Conservation (phyloP, 2,797 vertebrate genomes). For the Cyprinella venusta region DNA sequence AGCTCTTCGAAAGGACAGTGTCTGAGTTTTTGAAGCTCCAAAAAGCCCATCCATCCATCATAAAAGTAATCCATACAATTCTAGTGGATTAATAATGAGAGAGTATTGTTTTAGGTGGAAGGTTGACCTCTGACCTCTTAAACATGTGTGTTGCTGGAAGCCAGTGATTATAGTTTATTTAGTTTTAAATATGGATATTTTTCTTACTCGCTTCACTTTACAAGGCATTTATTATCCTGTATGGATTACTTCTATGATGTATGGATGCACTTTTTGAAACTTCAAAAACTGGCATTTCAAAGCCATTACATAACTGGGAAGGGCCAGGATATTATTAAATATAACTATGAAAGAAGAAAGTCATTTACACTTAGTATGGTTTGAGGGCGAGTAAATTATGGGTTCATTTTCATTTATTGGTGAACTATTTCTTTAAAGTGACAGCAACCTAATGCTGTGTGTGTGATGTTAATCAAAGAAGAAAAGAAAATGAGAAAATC, state of each 20-base stretch:
- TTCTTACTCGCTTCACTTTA: not conserved
- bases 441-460: not conserved
- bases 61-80: not conserved
- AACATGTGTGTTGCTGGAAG: not conserved
- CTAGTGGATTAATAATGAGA: not conserved
- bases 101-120: no score
- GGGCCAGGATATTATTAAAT: not conserved
- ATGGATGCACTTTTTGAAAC: not conserved
- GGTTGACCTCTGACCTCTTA: no score
- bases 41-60: not conserved
- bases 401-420: not conserved
- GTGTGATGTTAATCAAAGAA: not conserved
- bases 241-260: not conserved
- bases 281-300: not conserved
- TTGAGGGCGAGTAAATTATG: not conserved
- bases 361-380: not conserved
- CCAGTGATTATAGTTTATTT: not conserved
- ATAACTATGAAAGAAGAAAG: not conserved
- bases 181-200: not conserved
- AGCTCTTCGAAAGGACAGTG: no score
- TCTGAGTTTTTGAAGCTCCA: not conserved
- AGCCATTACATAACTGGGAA: not conserved
- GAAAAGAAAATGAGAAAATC: not conserved
- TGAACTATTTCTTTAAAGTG: not conserved
- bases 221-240: not conserved